Evolutionary conservation across 2,888 invertebrate genomes (phyloP), one percentile per base, ranked within the genome.

Genomic region (Cataglyphis albicans): DNA sequence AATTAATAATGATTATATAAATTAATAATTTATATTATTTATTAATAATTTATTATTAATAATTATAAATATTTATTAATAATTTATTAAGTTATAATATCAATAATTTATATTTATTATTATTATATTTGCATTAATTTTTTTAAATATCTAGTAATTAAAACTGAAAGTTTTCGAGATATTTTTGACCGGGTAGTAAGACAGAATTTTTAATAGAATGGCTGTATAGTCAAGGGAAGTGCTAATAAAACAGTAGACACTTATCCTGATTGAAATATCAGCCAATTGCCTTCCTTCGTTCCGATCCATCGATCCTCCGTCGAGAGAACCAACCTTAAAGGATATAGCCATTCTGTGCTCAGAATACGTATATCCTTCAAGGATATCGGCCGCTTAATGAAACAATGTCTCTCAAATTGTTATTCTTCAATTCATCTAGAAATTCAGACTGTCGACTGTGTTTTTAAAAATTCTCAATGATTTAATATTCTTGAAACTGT

Each of bases 221-320:
- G 1, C 44, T 59, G 41, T 44, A 70, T 12, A 6, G 59, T 25
- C 18, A 29, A 35, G 3, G 10, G 32, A 59, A 44, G 59, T 44
- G 59, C 59, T 78, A 78, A 78, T 78, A 78, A 70, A 70, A 59
- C 59, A 78, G 78, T 59, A 72, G 78, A 70, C 72, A 78, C 44
- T 78, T 78, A 78, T 78, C 59, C 72, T 72, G 78, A 78, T 70
- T 78, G 78, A 78, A 78, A 78, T 78, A 78, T 72, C 78, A 78
- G 59, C 59, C 72, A 78, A 78, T 78, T 78, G 44, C 12, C 59
- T 59, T 44, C 21, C 44, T 59, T 18, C 59, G 25, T 78, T 70
- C 35, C 44, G 70, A 70, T 21, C 6, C 59, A 61, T 78, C 78
- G 78, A 78, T 18, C 12, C 32, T 70, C 48, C 48, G n/a, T 59